Percentiles rank a stretch among this genome's conserved stretches.
Evolutionary conservation across 2,113 vertebrate species (phyloP).

Genomic region (Sakesphorus luctuosus): DNA sequence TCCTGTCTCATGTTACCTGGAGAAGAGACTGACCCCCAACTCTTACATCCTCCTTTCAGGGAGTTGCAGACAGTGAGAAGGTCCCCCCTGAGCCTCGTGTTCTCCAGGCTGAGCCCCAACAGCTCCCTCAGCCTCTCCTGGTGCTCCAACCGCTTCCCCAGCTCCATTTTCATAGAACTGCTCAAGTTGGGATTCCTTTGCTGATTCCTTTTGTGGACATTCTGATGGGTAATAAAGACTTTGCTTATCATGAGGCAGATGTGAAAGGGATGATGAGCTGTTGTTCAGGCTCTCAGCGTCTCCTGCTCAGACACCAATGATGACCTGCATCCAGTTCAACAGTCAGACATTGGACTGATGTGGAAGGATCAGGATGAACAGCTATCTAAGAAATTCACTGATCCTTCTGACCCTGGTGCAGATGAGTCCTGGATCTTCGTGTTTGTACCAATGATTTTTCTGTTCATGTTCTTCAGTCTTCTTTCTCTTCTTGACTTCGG

Average conservation of each 20-base stretch:
- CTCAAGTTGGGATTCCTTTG: neutral
- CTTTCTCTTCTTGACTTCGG: neutral
- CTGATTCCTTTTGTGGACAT: neutral
- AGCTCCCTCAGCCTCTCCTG: neutral
- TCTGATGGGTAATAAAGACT: neutral
- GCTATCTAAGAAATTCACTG: neutral
- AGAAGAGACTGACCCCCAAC: neutral
- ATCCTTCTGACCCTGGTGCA: neutral
- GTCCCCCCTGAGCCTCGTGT: neutral
- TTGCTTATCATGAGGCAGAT: neutral
- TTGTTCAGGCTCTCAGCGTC: neutral
- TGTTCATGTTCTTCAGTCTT: neutral
- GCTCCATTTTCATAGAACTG: neutral
- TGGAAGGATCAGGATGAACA: neutral
- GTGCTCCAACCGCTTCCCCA: neutral
- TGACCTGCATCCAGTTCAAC: neutral
- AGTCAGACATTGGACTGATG: too few relatives aligned
- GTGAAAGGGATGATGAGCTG: fast-evolving
- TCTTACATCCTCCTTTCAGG: too few relatives aligned
- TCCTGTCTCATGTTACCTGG: neutral
- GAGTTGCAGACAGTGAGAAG: neutral
- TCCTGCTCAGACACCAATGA: neutral
- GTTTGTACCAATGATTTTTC: neutral
- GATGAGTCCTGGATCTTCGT: fast-evolving
- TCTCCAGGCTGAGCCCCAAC: neutral